Conservation (phyloP, 2,113 vertebrate species). For the Lycocorax pyrrhopterus region DNA sequence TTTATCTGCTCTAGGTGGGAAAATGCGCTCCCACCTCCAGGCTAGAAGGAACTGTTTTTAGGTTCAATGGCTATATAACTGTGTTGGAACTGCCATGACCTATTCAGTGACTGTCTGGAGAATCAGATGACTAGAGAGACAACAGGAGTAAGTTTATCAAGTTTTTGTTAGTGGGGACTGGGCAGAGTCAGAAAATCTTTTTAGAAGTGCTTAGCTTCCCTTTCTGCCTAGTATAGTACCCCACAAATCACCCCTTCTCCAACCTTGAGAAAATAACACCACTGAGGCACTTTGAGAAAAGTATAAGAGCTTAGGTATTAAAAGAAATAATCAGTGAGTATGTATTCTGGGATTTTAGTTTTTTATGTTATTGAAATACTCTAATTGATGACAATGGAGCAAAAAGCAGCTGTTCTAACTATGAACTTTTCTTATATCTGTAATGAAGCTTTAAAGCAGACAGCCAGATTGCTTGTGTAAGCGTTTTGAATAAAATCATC, state of each 20-base stretch:
- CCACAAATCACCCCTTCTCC: neutral
- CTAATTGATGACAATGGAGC: neutral
- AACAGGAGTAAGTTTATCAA: neutral
- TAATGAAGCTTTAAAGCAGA: neutral
- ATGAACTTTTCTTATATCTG: neutral
- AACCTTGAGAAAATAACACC: neutral
- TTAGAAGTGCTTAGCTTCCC: neutral
- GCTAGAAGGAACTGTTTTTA: neutral
- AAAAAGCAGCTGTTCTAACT: neutral
- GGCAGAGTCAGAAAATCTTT: neutral
- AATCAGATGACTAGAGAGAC: neutral
- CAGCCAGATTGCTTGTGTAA: neutral
- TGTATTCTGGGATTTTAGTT: neutral
- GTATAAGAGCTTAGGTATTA: neutral
- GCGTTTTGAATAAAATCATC: slow-evolving; percentile 3
- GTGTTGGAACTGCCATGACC: neutral
- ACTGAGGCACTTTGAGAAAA: neutral
- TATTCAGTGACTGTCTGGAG: neutral
- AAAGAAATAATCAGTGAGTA: neutral
- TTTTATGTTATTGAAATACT: neutral
- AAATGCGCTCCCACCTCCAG: neutral
- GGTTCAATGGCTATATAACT: neutral
- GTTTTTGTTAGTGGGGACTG: neutral
- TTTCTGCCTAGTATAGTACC: neutral
- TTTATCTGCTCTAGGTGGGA: neutral